phyloP scores from a whole-genome alignment of 1,140 invertebrate genomes.

The Agrilus planipennis region DNA sequence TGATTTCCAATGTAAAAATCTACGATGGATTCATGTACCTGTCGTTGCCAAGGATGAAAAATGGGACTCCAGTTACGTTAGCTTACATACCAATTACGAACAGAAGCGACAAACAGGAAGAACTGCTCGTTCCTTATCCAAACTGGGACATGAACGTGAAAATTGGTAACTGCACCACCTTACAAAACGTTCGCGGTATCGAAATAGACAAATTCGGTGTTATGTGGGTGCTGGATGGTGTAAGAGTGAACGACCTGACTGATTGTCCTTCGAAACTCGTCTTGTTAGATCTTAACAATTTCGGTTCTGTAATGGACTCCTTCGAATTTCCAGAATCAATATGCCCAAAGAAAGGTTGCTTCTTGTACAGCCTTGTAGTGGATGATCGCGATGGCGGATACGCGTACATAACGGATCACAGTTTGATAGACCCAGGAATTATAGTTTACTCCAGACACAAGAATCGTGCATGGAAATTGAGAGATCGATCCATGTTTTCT shows the following conservation, averaged over 20 bases:
- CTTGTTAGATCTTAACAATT: slow-evolving; percentile 51
- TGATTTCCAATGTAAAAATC: slow-evolving; percentile 33
- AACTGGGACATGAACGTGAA: slow-evolving; percentile 51
- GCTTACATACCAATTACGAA: slow-evolving; percentile 15
- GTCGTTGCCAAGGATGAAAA: slow-evolving; percentile 32
- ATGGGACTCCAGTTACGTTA: slow-evolving; percentile 36
- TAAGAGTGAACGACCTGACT: slow-evolving; percentile 35
- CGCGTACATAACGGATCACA: slow-evolving; percentile 58
- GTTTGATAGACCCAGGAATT: slow-evolving; percentile 50
- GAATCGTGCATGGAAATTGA: slow-evolving; percentile 53
- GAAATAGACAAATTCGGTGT: slow-evolving; percentile 54
- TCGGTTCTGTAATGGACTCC: slow-evolving; percentile 39
- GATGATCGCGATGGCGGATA: slow-evolving; percentile 52
- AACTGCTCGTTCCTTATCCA: slow-evolving; percentile 50
- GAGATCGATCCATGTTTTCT: slow-evolving; percentile 50
- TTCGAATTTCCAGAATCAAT: slow-evolving; percentile 44
- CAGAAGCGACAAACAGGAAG: slow-evolving; percentile 26
- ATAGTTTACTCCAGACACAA: slow-evolving; percentile 50
- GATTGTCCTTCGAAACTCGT: slow-evolving; percentile 51
- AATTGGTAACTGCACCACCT: slow-evolving; percentile 44
- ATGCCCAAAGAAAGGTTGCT: slow-evolving; percentile 38
- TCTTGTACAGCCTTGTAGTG: slow-evolving; percentile 54
- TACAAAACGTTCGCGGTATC: slow-evolving; percentile 58
- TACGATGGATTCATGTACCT: slow-evolving; percentile 33
- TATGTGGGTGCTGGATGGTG: slow-evolving; percentile 61